Evolutionary conservation across 1,140 invertebrate genomes (phyloP).

Genomic region (Drosophila bocki): DNA sequence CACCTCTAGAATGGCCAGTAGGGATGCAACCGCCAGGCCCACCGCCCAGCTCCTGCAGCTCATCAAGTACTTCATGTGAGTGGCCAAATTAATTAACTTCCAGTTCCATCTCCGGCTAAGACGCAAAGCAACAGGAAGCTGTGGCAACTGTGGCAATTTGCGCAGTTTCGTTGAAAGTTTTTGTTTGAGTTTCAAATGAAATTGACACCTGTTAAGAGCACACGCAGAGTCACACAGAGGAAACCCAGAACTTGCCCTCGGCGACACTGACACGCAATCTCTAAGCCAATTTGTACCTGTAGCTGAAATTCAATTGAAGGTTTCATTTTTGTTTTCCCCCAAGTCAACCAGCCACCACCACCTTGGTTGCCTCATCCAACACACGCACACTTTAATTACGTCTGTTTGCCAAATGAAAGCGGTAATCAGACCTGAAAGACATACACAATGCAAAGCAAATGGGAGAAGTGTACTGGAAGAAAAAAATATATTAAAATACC

Average conservation of each 20-base stretch:
- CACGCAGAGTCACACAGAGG: conserved; percentile 12
- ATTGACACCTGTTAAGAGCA: conserved; percentile 76
- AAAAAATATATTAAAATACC: neutral
- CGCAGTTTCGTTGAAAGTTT: conserved; percentile 58
- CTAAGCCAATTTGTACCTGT: conserved; percentile 76
- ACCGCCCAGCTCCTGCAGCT: conserved; percentile 94
- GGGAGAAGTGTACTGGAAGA: neutral
- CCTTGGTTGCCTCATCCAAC: conserved; percentile 24
- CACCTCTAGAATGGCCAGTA: conserved; percentile 92
- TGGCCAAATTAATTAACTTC: conserved; percentile 78
- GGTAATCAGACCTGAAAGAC: conserved; percentile 81
- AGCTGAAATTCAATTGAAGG: conserved; percentile 79
- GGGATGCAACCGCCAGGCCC: conserved; percentile 92
- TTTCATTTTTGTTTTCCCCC: conserved; percentile 33
- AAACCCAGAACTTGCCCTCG: neutral
- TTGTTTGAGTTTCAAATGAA: conserved; percentile 77
- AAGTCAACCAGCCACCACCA: conserved; percentile 9
- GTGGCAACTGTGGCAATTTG: conserved; percentile 58
- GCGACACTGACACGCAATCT: conserved; percentile 34
- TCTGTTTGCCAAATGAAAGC: conserved; percentile 81
- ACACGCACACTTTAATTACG: conserved; percentile 73
- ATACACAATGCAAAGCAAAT: conserved; percentile 63
- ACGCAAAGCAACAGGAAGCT: conserved; percentile 42
- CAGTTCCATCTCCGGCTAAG: conserved; percentile 27
- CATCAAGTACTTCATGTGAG: conserved; percentile 95